phyloP scores from a whole-genome alignment of 2,797 vertebrate species.

The Semotilus atromaculatus region DNA sequence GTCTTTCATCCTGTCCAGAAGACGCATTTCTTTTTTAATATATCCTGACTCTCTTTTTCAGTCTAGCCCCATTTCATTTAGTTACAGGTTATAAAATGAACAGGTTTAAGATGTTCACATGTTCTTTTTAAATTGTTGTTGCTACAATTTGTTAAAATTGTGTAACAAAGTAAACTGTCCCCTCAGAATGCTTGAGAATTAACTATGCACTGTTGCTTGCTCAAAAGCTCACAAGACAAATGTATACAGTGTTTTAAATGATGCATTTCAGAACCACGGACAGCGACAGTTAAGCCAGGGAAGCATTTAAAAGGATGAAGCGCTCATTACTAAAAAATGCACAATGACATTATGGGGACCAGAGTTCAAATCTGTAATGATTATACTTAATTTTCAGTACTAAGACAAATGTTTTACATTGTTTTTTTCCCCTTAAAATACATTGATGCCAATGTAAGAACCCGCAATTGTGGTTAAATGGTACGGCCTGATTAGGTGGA shows the following conservation, averaged over 20 bases:
- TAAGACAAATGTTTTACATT: neutral
- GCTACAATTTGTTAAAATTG: neutral
- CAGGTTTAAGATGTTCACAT: neutral
- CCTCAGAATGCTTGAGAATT: neutral
- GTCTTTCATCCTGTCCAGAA: conserved; percentile 39
- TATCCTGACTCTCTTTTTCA: conserved; percentile 1
- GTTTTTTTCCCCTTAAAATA: neutral
- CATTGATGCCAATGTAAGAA: neutral
- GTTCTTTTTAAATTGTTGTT: conserved; percentile 3
- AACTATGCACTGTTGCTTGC: neutral
- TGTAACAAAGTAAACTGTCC: conserved; percentile 20
- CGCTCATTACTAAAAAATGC: neutral
- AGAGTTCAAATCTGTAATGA: neutral
- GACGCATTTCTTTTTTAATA: conserved; percentile 2
- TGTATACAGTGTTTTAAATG: neutral
- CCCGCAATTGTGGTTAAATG: neutral
- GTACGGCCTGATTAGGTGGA: neutral
- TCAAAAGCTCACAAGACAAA: neutral
- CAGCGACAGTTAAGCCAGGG: neutral
- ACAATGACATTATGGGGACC: neutral
- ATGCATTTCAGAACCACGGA: neutral
- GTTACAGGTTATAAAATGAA: conserved; percentile 3
- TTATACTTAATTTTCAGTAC: neutral
- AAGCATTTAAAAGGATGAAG: neutral
- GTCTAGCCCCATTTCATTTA: conserved; percentile 27